These are phyloP conservation scores for Sturmia bella DNA, from an alignment of 2,888 invertebrate species.

Conservation along the genomic window DNA sequence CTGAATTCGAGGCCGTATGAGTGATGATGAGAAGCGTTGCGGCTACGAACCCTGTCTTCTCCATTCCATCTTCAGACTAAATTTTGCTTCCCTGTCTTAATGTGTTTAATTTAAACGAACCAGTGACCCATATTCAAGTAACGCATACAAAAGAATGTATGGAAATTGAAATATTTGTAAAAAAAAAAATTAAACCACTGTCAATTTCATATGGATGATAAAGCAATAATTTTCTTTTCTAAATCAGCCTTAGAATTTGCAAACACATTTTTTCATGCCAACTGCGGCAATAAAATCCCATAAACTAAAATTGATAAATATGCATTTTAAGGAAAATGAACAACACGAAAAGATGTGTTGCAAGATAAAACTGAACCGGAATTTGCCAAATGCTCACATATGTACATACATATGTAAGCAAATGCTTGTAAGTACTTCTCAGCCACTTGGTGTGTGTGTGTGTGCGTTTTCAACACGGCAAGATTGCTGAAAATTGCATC, in stretches of 20 bases:
- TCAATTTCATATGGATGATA: background rate
- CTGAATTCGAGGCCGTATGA: too few species aligned
- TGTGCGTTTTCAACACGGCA: conserved; percentile 19
- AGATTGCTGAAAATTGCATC: conserved; percentile 59
- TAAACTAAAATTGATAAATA: conserved; percentile 58
- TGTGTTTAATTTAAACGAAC: too few species aligned
- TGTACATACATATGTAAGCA: background rate
- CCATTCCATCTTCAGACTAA: too few species aligned
- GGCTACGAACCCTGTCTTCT: too few species aligned
- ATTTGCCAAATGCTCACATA: background rate
- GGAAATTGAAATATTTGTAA: too few species aligned
- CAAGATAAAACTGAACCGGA: conserved; percentile 31
- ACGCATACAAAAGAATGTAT: too few species aligned
- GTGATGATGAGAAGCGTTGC: too few species aligned
- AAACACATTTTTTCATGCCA: conserved; percentile 34
- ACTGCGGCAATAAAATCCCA: conserved; percentile 36
- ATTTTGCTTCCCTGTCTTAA: too few species aligned
- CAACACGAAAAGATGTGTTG: conserved; percentile 51
- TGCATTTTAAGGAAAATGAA: conserved; percentile 33
- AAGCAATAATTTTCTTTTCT: conserved; percentile 17
- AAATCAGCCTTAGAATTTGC: conserved; percentile 27
- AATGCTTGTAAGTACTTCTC: conserved; percentile 9
- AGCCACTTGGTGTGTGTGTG: too few species aligned
- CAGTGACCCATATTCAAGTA: too few species aligned
- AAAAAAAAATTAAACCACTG: too few species aligned